These are phyloP conservation scores for Portevinia maculata DNA, from an alignment of 2,888 invertebrate species.

Conservation along the genomic window DNA sequence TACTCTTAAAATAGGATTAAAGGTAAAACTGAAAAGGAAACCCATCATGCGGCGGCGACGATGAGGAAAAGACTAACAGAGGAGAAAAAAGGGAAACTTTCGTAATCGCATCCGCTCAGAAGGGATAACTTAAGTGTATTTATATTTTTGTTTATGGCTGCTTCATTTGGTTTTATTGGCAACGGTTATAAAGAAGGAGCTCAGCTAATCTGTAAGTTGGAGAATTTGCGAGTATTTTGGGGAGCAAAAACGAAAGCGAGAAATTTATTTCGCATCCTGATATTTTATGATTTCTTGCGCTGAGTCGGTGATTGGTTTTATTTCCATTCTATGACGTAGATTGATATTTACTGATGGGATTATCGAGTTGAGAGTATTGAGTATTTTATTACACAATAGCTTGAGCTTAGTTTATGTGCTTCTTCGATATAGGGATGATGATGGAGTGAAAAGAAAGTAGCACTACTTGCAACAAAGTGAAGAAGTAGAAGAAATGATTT, in stretches of 20 bases:
- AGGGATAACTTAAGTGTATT: slow-evolving; percentile 71
- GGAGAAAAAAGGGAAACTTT: slow-evolving; percentile 36
- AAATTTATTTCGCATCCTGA: slow-evolving; percentile 56
- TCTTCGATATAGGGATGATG: background rate
- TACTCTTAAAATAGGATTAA: slow-evolving; percentile 70
- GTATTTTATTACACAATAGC: slow-evolving; percentile 26
- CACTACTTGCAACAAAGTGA: background rate
- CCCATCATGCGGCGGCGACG: slow-evolving; percentile 30
- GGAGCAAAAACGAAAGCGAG: slow-evolving; percentile 20
- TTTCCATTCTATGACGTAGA: background rate
- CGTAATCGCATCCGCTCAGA: slow-evolving; percentile 70
- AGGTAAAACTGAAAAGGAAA: slow-evolving; percentile 63
- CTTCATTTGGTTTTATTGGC: slow-evolving; percentile 71
- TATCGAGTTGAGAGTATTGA: slow-evolving; percentile 51
- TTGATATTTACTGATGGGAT: slow-evolving; percentile 53
- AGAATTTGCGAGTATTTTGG: slow-evolving; percentile 54
- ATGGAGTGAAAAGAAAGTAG: background rate
- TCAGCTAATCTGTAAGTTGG: slow-evolving; percentile 67
- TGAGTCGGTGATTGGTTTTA: slow-evolving; percentile 43
- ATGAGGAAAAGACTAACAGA: background rate
- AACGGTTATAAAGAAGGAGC: slow-evolving; percentile 59
- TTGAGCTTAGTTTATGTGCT: slow-evolving; percentile 3
- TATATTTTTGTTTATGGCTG: slow-evolving; percentile 73
- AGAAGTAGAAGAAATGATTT: too few species aligned
- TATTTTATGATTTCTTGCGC: slow-evolving; percentile 60